Conservation (phyloP, 2,113 vertebrate genomes). For the Ailuropoda melanoleuca region DNA sequence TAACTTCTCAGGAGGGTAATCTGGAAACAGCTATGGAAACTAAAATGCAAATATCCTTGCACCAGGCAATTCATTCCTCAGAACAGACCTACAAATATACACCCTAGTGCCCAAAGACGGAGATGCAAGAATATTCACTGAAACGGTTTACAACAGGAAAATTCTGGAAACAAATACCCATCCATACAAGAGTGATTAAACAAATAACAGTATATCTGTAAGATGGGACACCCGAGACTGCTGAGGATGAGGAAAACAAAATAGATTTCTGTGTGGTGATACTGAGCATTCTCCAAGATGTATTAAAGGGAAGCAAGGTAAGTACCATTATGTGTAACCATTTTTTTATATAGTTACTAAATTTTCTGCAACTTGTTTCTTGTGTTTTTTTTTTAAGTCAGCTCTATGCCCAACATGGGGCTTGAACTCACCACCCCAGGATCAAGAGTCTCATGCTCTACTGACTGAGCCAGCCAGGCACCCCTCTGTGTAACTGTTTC, state of each 20-base stretch:
- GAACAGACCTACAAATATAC: neutral
- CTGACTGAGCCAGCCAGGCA: neutral
- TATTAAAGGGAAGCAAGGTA: neutral
- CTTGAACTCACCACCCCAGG: neutral
- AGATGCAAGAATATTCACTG: neutral
- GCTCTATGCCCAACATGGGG: neutral
- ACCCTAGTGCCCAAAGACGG: neutral
- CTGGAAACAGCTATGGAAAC: neutral
- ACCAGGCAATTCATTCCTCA: neutral
- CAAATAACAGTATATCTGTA: neutral
- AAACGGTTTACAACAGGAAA: neutral
- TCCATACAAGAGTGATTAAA: neutral
- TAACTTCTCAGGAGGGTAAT: neutral
- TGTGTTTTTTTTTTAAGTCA: neutral
- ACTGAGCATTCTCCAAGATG: neutral
- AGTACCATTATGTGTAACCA: accelerated
- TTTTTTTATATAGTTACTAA: neutral
- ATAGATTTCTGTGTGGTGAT: neutral
- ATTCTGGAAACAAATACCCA: neutral
- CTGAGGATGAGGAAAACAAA: neutral
- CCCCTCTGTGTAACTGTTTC: neutral
- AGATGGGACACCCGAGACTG: neutral
- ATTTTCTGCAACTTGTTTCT: neutral
- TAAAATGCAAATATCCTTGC: neutral
- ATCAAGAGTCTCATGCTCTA: neutral